Conservation (phyloP, 2,113 vertebrate genomes). For the Felis chaus region DNA sequence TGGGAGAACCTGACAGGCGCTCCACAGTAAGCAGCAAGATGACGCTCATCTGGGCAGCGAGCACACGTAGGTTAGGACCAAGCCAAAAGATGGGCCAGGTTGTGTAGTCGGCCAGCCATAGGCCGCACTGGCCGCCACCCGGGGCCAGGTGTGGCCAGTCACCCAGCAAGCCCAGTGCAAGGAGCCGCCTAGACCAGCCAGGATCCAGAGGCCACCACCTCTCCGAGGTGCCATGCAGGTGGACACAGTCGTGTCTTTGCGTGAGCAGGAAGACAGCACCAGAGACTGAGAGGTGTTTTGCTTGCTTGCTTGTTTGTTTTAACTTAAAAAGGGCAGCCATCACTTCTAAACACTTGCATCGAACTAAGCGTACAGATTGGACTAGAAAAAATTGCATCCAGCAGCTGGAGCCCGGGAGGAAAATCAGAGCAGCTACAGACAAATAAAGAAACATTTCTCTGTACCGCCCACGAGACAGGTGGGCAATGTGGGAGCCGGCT, state of each 20-base stretch:
- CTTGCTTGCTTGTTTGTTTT: not conserved
- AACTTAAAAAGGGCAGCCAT: not conserved
- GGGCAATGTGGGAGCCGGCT: not conserved
- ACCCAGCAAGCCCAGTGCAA: not conserved
- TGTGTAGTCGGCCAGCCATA: not conserved
- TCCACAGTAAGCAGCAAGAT: not conserved
- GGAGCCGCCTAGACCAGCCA: not conserved
- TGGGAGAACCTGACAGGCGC: not conserved
- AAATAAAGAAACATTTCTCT: not conserved
- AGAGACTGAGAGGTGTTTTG: not conserved
- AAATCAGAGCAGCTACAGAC: not conserved
- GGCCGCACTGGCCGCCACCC: accelerated
- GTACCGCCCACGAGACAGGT: not conserved
- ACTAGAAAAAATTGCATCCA: not conserved
- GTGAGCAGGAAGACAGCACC: accelerated
- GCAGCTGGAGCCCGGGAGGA: not conserved
- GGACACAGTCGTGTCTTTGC: not conserved
- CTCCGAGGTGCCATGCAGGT: accelerated
- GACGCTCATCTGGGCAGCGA: not conserved
- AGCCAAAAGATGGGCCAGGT: not conserved
- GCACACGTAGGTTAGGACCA: not conserved
- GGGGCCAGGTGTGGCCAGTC: no score
- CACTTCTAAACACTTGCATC: not conserved
- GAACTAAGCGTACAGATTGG: not conserved
- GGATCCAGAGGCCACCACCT: not conserved